These are phyloP conservation scores for Parnassius glacialis DNA, from an alignment of 2,888 invertebrate genomes.

Conservation along the genomic window DNA sequence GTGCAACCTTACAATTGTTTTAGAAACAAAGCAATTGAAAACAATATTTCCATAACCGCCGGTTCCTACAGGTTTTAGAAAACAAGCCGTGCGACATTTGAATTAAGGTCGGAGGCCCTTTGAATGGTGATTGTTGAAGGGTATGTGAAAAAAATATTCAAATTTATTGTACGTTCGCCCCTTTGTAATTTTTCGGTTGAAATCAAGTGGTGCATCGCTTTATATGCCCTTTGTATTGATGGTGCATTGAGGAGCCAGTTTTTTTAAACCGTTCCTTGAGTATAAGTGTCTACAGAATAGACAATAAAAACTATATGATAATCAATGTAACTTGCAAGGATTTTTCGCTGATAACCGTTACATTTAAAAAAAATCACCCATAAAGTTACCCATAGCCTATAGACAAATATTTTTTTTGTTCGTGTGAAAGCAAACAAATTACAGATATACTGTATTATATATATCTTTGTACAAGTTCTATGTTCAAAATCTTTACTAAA, in stretches of 20 bases:
- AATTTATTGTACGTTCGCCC: conserved; percentile 18
- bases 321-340: conserved; percentile 1
- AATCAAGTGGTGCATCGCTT: conserved; percentile 34
- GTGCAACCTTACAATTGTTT: not conserved
- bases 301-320: not conserved
- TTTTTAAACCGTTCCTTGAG: conserved; percentile 11
- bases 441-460: too few relatives aligned
- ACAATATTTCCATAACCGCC: conserved; percentile 9
- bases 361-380: not conserved
- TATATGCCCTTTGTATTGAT: conserved; percentile 22
- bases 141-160: conserved; percentile 19
- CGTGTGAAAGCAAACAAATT: too few relatives aligned
- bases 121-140: not conserved
- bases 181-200: conserved; percentile 30
- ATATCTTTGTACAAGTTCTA: too few relatives aligned
- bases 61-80: not conserved
- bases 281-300: not conserved
- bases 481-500: too few relatives aligned
- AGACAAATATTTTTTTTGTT: too few relatives aligned
- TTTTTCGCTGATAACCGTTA: not conserved
- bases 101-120: conserved; percentile 10
- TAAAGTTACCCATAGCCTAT: too few relatives aligned
- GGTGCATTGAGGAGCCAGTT: conserved; percentile 19
- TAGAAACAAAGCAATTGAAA: not conserved
- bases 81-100: not conserved